Conservation (phyloP, 2,113 vertebrate species). For the Andinoacara biseriatus region DNA sequence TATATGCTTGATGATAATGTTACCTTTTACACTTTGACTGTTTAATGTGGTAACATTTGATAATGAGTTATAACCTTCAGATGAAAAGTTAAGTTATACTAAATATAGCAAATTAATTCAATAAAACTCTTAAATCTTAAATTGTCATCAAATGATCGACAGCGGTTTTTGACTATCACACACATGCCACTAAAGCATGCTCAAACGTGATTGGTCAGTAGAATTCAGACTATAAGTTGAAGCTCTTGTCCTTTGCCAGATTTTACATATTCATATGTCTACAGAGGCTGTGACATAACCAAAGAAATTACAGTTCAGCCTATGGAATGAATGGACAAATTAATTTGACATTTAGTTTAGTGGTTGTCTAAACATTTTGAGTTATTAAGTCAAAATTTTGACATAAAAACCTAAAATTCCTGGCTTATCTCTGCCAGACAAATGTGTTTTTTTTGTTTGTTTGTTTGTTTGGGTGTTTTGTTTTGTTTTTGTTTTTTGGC, state of each 20-base stretch:
- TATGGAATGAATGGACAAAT: neutral
- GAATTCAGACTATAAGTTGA: neutral
- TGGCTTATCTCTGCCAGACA: neutral
- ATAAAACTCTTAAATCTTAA: neutral
- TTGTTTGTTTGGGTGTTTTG: too few relatives aligned
- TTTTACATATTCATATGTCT: neutral
- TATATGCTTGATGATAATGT: neutral
- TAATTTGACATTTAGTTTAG: neutral
- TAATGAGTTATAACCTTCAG: neutral
- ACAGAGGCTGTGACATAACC: neutral
- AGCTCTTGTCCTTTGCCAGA: neutral
- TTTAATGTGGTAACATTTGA: neutral
- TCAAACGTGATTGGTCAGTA: neutral
- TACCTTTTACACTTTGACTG: neutral
- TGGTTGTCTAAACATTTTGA: neutral
- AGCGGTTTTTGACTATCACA: neutral
- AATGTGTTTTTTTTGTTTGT: too few relatives aligned
- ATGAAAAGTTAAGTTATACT: neutral
- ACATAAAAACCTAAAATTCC: neutral
- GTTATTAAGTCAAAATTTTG: neutral
- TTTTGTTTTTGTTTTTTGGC: too few relatives aligned
- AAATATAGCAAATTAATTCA: neutral
- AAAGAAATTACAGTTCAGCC: neutral
- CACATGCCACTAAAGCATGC: neutral
- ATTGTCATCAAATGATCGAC: neutral